phyloP scores from a whole-genome alignment of 2,888 invertebrate species.

The Cryptus armator region DNA sequence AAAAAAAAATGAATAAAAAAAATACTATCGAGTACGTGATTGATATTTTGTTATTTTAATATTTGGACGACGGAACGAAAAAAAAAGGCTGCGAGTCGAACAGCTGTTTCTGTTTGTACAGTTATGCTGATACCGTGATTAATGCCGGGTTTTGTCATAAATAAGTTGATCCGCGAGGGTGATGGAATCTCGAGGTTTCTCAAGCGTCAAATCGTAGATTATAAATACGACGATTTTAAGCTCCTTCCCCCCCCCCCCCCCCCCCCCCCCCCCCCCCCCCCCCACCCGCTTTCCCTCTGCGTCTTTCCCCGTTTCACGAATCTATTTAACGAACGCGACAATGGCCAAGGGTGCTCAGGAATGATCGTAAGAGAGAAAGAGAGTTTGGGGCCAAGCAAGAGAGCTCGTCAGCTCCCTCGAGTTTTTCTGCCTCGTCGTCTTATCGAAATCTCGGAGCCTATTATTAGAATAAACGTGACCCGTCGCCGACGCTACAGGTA shows the following conservation, averaged over 20 bases:
- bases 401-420: conserved; percentile 36
- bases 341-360: conserved; percentile 28
- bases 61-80: background rate
- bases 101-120: background rate
- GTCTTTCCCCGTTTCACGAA: conserved; percentile 30
- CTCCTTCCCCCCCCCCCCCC: background rate
- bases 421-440: conserved; percentile 56
- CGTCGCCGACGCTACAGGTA: conserved; percentile 65
- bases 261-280: no score
- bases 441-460: conserved; percentile 67
- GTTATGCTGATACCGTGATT: background rate
- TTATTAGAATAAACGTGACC: conserved; percentile 69
- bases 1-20: background rate
- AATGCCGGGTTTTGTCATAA: background rate
- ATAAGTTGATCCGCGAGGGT: conserved; percentile 7
- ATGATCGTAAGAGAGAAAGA: background rate
- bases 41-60: background rate
- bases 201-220: conserved; percentile 40
- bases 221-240: conserved; percentile 16
- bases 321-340: conserved; percentile 44
- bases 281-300: background rate
- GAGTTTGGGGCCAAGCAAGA: background rate
- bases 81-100: background rate
- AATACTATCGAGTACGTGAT: background rate
- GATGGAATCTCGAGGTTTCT: conserved; percentile 27